These are phyloP conservation scores for Pseudopleuronectes americanus DNA, from an alignment of 2,797 vertebrate genomes.

Conservation along the genomic window DNA sequence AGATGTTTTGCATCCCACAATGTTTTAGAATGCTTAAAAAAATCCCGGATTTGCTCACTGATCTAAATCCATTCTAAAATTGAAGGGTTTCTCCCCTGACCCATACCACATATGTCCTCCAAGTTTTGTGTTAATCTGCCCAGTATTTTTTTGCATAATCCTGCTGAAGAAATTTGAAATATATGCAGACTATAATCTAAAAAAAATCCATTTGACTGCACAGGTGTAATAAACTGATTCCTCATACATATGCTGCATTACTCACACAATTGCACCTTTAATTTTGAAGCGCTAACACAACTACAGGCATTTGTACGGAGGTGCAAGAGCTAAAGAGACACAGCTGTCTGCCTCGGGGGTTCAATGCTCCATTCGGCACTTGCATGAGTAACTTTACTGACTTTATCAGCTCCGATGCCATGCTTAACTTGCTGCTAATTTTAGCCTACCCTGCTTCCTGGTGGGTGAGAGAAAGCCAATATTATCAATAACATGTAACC, in stretches of 20 bases:
- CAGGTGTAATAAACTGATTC: background rate
- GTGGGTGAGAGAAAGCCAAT: conserved; percentile 62
- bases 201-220: background rate
- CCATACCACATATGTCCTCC: too few relatives aligned
- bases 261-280: conserved; percentile 13
- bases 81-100: too few relatives aligned
- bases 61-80: too few relatives aligned
- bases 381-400: conserved; percentile 58
- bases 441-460: conserved; percentile 38
- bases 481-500: conserved; percentile 63
- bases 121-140: too few relatives aligned
- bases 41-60: too few relatives aligned
- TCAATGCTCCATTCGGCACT: conserved; percentile 4
- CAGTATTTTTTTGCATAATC: too few relatives aligned
- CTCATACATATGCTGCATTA: too few relatives aligned
- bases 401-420: conserved; percentile 55
- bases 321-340: background rate
- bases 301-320: background rate
- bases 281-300: conserved; percentile 12
- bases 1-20: too few relatives aligned
- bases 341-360: background rate
- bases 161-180: too few relatives aligned
- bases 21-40: too few relatives aligned
- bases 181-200: too few relatives aligned
- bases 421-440: conserved; percentile 63